A percentile compares a stretch with the other conserved stretches of the same genome.
phyloP scores from a whole-genome alignment of 2,113 vertebrate species.

The Petroica traversi region DNA sequence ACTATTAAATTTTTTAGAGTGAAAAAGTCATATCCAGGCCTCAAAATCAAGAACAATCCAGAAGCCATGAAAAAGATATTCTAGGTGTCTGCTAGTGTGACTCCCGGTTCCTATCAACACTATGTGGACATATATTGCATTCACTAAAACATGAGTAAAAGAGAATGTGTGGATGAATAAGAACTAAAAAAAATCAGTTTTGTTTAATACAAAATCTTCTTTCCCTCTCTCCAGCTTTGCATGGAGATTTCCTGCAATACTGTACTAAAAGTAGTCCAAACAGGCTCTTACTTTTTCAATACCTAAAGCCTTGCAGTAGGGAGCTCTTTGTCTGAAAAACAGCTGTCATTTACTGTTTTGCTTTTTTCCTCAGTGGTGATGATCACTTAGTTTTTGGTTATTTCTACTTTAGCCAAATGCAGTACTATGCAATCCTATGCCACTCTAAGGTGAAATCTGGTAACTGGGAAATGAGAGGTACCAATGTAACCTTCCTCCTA shows the following conservation, averaged over 20 bases:
- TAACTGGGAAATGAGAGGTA: background rate
- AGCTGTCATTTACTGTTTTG: background rate
- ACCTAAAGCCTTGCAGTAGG: background rate
- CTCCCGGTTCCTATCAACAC: background rate
- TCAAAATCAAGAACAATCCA: background rate
- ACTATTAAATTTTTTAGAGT: background rate
- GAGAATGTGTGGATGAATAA: rapidly evolving
- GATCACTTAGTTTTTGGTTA: background rate
- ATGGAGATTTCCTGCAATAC: background rate
- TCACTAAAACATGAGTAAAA: background rate
- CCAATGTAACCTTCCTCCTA: background rate
- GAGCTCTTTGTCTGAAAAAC: background rate
- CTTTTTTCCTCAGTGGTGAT: background rate
- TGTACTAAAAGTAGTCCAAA: background rate
- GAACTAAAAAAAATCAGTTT: background rate
- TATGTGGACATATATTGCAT: background rate
- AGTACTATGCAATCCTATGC: background rate
- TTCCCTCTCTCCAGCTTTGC: background rate
- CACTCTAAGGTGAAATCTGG: background rate
- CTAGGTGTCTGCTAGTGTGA: background rate
- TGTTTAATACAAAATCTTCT: background rate
- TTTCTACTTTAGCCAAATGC: background rate
- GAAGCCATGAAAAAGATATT: background rate
- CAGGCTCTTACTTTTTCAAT: background rate
- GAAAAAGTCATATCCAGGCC: background rate